Evolutionary conservation across 35 echinoderm and acorn worm genomes (phyloP).

Genomic region (Amphiura filiformis): DNA sequence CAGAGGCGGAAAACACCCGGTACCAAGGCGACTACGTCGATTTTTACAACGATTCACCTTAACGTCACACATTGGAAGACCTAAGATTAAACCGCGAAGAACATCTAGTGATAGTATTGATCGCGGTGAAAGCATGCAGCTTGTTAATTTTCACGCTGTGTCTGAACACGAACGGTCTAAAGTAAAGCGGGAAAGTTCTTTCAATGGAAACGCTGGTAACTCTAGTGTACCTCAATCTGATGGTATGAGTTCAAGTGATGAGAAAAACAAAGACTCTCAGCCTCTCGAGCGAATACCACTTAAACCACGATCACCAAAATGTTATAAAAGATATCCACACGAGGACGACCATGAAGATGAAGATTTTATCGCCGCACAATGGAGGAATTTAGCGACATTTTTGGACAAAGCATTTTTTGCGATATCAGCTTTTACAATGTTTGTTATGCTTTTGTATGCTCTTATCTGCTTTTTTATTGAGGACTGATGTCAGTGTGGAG

Average conservation of each 20-base stretch:
- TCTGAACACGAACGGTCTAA: not conserved
- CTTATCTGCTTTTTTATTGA: slow-evolving; percentile 5
- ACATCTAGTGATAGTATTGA: not conserved
- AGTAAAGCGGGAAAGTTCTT: not conserved
- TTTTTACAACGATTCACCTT: not conserved
- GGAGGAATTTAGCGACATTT: not conserved
- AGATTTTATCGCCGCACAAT: not conserved
- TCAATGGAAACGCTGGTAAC: not conserved
- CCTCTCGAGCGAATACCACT: not conserved
- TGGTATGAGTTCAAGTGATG: not conserved
- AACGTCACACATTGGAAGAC: not conserved
- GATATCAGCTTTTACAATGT: not conserved
- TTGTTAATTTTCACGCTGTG: not conserved
- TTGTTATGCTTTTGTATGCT: not conserved
- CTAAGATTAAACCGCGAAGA: not conserved
- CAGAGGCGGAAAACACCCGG: slow-evolving; percentile 24
- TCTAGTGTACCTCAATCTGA: not conserved
- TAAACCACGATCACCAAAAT: not conserved
- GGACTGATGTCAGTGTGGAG: too few relatives aligned
- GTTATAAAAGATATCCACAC: not conserved
- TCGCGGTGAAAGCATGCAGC: not conserved
- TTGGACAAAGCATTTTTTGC: not conserved
- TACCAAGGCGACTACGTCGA: not conserved
- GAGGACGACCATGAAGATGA: not conserved
- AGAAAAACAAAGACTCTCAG: not conserved